A percentile compares a stretch with the other conserved stretches of the same genome.
phyloP scores from a whole-genome alignment of 2,113 vertebrate genomes.

The Aspiorhynchus laticeps region DNA sequence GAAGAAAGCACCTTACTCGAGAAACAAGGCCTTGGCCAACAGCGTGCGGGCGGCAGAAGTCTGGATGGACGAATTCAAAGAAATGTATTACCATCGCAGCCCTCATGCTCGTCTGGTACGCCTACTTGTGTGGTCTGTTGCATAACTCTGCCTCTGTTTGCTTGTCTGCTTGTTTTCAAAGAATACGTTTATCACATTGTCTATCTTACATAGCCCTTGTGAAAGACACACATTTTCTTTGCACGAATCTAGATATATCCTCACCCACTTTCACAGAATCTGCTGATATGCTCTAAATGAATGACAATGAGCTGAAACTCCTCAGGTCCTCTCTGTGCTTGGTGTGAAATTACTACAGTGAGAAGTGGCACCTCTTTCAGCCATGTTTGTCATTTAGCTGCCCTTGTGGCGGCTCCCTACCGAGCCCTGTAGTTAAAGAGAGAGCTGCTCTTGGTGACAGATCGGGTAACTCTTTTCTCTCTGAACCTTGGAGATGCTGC shows the following conservation, averaged over 20 bases:
- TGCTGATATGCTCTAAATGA: conserved; percentile 39
- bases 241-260: conserved; percentile 18
- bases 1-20: conserved; percentile 93
- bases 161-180: not conserved
- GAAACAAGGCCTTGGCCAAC: conserved; percentile 93
- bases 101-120: conserved; percentile 91
- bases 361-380: conserved; percentile 39
- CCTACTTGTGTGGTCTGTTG: conserved; percentile 26
- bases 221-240: conserved; percentile 28
- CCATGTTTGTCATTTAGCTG: conserved; percentile 51
- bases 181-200: conserved; percentile 26
- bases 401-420: conserved; percentile 36
- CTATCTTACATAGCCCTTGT: conserved; percentile 18
- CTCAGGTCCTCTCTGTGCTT: conserved; percentile 60
- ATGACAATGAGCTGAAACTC: conserved; percentile 65
- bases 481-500: conserved; percentile 48
- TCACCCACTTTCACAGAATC: conserved; percentile 34
- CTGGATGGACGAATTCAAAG: conserved; percentile 96
- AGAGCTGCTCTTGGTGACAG: conserved; percentile 59
- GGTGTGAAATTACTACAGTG: conserved; percentile 71
- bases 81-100: conserved; percentile 92
- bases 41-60: conserved; percentile 94
- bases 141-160: conserved; percentile 27
- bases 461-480: conserved; percentile 64
- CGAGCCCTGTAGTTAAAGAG: conserved; percentile 63